Base-by-base conservation (phyloP, 2,797 vertebrate genomes). In the Manis crassicaudata region DNA sequence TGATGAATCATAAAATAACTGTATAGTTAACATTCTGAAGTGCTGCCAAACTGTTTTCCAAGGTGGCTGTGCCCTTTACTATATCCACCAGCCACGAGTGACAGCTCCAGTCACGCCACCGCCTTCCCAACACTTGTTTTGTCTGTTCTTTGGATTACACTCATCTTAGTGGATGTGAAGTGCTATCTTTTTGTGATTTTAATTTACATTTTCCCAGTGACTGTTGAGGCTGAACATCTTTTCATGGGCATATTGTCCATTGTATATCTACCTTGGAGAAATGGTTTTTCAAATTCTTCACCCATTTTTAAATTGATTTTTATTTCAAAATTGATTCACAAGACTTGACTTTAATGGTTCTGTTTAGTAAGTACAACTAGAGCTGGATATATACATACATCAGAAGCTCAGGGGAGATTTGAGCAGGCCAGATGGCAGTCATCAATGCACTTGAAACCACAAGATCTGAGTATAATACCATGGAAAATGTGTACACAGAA, bases 31-130 rank as follows among this genome's bases (percentile, higher is more conserved):
- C 12, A 32, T 88, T 58, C 90, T 21, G 23, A 88, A 12, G 4
- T 21, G 11, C 3, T 60, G 5, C 13, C 21, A 43, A 43, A n/a
- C 1, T 27, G 23, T 21, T 88, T 91, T 37, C 13, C 37, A 67
- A 50, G 67, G 16, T 70, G 18, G 5, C 6, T 18, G 3, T 2
- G 25, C 6, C n/a, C 13, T 77, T 35, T 73, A 5, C 0, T n/a
- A 50, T 62, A 85, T 86, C 25, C 18, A 37, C 3, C 16, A 21
- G 3, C 27, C 29, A n/a, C 8, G 23, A 29, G n/a, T 37, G 40
- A 79, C 20, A 37, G 2, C 3, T 75, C 5, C 10, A 40, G 1
- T 25, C 1, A 14, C 6, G 54, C 35, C 18, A 32, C 1, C 3
- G 32, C 23, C 1, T 65, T 8, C 6, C 3, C 27, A 40, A 35